Conservation (phyloP, 2,113 vertebrate species). For the Ciconia boyciana region DNA sequence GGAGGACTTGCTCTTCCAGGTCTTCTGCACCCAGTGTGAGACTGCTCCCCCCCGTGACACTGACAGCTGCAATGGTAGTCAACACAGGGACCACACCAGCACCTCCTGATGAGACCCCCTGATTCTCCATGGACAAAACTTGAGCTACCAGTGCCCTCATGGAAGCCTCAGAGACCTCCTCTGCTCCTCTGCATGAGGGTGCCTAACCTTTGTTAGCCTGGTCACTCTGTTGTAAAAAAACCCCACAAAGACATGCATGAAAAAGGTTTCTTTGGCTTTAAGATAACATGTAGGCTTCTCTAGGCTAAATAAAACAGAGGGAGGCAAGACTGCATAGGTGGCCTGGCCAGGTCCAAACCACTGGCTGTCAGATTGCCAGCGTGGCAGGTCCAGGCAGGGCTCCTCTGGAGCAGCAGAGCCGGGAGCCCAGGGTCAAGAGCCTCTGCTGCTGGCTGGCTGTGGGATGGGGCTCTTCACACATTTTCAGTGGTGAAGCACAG, state of each 20-base stretch:
- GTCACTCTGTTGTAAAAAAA: background rate
- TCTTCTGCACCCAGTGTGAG: background rate
- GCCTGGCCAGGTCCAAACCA: background rate
- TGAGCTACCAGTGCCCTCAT: background rate
- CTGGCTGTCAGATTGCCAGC: background rate
- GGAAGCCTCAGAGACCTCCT: background rate
- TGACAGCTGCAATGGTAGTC: background rate
- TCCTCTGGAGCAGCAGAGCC: background rate
- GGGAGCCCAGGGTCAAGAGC: background rate
- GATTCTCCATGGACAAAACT: background rate
- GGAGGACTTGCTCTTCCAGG: background rate
- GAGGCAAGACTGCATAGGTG: background rate
- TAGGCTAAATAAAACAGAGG: background rate
- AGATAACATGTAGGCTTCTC: background rate
- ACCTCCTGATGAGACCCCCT: background rate
- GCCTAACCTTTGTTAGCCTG: background rate
- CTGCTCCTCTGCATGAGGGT: background rate
- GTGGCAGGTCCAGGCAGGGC: background rate
- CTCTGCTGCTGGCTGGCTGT: background rate
- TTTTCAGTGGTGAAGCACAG: background rate
- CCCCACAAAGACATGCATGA: background rate
- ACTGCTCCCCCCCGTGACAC: background rate
- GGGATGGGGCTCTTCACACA: background rate
- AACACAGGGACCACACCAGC: background rate
- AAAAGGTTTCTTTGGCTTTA: background rate